phyloP scores from a whole-genome alignment of 2,888 invertebrate genomes.

The Acanthococcus lagerstroemiae region DNA sequence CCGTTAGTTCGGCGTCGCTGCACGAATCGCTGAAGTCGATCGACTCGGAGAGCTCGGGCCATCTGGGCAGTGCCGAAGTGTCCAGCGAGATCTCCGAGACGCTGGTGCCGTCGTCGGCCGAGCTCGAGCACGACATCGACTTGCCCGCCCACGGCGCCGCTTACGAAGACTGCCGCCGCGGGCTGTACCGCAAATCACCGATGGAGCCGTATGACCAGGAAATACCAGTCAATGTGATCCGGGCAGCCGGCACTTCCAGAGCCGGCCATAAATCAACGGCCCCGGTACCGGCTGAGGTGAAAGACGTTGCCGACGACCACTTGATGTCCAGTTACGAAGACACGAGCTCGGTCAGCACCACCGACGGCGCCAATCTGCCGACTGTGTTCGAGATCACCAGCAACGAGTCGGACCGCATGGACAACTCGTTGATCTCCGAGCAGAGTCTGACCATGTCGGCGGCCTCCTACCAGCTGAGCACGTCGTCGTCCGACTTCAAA shows the following conservation, averaged over 20 bases:
- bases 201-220: slow-evolving; percentile 39
- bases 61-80: slow-evolving; percentile 70
- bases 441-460: slow-evolving; percentile 43
- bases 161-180: slow-evolving; percentile 35
- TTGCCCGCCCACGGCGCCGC: slow-evolving; percentile 49
- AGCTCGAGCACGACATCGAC: slow-evolving; percentile 62
- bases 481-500: slow-evolving; percentile 37
- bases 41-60: slow-evolving; percentile 80
- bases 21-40: slow-evolving; percentile 82
- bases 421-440: slow-evolving; percentile 38
- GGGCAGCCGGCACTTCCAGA: slow-evolving; percentile 34
- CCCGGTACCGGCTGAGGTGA: neutral
- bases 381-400: slow-evolving; percentile 43
- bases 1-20: slow-evolving; percentile 76
- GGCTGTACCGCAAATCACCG: slow-evolving; percentile 2
- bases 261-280: neutral
- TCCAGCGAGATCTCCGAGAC: slow-evolving; percentile 87
- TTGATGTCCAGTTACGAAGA: slow-evolving; percentile 16
- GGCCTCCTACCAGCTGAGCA: slow-evolving; percentile 44
- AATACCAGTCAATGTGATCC: slow-evolving; percentile 38
- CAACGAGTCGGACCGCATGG: slow-evolving; percentile 44
- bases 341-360: slow-evolving; percentile 14
- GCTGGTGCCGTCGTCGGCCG: slow-evolving; percentile 78
- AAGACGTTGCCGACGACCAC: neutral
- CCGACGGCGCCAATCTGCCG: slow-evolving; percentile 23